Evolutionary conservation across 1,140 invertebrate genomes (phyloP).

Genomic region (Myzus persicae): DNA sequence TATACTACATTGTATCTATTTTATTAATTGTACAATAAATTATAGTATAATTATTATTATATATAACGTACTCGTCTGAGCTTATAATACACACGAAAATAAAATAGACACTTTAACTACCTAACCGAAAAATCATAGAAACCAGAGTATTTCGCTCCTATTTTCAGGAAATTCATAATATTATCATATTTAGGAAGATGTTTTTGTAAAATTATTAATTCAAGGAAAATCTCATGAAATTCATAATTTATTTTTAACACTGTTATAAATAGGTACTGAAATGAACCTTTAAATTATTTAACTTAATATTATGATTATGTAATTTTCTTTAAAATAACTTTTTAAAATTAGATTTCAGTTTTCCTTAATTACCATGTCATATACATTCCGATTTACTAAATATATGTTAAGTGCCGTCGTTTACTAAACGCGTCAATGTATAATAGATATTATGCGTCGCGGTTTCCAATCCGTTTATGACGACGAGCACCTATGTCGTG

Average conservation of each 20-base stretch:
- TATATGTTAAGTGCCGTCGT: not conserved
- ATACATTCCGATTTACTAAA: not conserved
- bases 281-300: not conserved
- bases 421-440: not conserved
- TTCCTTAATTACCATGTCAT: not conserved
- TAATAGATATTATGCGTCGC: not conserved
- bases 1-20: not conserved
- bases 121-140: not conserved
- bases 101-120: too few species aligned
- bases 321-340: conserved; percentile 3
- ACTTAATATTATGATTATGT: not conserved
- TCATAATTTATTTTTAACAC: not conserved
- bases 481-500: not conserved
- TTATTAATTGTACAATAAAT: not conserved
- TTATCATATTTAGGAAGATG: not conserved
- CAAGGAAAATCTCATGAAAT: not conserved
- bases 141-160: not conserved
- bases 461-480: not conserved
- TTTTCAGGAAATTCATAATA: not conserved
- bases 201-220: not conserved
- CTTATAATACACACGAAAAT: not conserved
- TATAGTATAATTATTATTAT: too few species aligned
- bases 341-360: not conserved
- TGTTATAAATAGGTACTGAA: not conserved
- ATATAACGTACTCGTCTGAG: not conserved